Percentiles rank a stretch among this genome's conserved stretches.
These are phyloP conservation scores for Prunella fulvescens DNA, from an alignment of 2,113 vertebrate species.

Conservation along the genomic window DNA sequence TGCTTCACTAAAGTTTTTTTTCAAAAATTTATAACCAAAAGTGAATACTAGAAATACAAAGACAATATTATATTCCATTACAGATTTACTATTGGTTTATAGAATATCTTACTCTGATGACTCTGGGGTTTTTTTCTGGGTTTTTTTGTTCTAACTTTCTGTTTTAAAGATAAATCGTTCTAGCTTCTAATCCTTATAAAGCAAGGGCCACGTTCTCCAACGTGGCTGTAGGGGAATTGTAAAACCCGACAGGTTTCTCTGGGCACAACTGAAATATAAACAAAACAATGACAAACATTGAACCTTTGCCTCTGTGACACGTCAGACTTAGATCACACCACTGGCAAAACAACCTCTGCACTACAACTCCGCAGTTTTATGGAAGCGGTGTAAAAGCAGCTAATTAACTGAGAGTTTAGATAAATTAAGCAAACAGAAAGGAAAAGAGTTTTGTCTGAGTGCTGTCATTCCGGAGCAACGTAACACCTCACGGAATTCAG, in stretches of 20 bases:
- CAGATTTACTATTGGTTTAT: background rate
- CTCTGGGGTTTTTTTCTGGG: background rate
- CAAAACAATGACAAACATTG: background rate
- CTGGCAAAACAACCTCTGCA: background rate
- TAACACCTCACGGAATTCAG: no score
- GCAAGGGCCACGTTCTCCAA: background rate
- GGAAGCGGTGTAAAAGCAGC: background rate
- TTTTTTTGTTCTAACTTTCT: background rate
- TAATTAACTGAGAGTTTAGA: background rate
- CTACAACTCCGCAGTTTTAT: background rate
- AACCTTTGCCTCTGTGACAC: conserved; percentile 10
- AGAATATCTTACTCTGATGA: background rate
- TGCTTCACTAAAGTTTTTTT: background rate
- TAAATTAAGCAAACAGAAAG: background rate
- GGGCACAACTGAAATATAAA: background rate
- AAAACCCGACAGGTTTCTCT: background rate
- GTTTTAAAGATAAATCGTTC: background rate
- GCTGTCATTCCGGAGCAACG: background rate
- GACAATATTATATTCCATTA: background rate
- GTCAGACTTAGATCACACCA: background rate
- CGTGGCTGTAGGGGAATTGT: background rate
- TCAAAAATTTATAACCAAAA: background rate
- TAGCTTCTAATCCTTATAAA: background rate
- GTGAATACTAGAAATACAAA: background rate
- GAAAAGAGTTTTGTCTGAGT: fast-evolving